These are phyloP conservation scores for Paralvinella palmiformis DNA, from an alignment of 1,140 invertebrate species.

Conservation along the genomic window DNA sequence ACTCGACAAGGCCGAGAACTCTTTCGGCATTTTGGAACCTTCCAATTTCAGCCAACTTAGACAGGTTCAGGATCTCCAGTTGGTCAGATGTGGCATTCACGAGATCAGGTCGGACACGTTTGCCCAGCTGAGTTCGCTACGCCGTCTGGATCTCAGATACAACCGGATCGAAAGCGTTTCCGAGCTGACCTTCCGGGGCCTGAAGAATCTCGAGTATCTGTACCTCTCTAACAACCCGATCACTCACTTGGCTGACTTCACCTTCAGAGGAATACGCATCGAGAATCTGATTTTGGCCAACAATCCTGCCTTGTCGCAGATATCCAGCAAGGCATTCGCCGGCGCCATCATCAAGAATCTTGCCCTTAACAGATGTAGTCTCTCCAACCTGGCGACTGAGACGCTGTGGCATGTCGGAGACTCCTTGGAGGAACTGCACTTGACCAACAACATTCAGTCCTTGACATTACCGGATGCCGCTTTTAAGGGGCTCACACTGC, in stretches of 20 bases:
- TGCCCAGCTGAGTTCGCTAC: not conserved
- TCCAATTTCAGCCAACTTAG: not conserved
- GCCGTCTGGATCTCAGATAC: slow-evolving; percentile 11
- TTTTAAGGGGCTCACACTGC: slow-evolving; percentile 10
- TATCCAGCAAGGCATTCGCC: slow-evolving; percentile 5
- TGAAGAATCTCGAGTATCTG: slow-evolving; percentile 10
- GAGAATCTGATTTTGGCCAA: slow-evolving; percentile 8
- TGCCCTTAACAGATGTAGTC: slow-evolving; percentile 9
- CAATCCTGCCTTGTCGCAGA: not conserved
- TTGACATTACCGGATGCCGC: not conserved
- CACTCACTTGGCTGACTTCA: not conserved
- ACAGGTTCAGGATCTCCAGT: not conserved
- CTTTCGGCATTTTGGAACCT: not conserved
- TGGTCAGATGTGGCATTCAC: slow-evolving; percentile 12
- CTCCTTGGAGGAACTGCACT: slow-evolving; percentile 2
- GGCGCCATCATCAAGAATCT: slow-evolving; percentile 4
- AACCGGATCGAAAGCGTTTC: slow-evolving; percentile 10
- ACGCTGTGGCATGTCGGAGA: not conserved
- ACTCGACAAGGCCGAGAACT: not conserved
- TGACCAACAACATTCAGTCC: slow-evolving; percentile 13
- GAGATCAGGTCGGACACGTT: slow-evolving; percentile 2
- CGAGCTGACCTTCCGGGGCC: slow-evolving; percentile 2
- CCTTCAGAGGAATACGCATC: slow-evolving; percentile 6
- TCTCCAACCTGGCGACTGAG: not conserved
- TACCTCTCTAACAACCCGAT: slow-evolving; percentile 15